Evolutionary conservation across 2,113 vertebrate genomes (phyloP).

Genomic region (Rhinopomastus cyanomelas): DNA sequence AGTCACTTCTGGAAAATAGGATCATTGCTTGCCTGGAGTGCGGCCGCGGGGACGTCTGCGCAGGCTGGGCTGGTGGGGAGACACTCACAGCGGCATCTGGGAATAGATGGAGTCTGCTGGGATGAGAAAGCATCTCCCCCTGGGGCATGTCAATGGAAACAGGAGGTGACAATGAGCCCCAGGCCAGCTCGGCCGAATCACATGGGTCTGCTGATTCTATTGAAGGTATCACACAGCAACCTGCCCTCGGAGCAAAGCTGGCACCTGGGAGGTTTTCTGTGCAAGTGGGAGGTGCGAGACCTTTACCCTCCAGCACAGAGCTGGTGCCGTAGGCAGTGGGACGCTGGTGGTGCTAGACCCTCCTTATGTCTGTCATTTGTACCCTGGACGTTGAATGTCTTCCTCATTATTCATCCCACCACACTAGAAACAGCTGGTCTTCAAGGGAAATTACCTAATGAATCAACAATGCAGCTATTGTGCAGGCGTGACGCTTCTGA

Average conservation of each 20-base stretch:
- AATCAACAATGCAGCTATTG: conserved; percentile 80
- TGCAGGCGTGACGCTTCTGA: conserved; percentile 83
- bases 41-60: conserved; percentile 58
- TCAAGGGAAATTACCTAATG: conserved; percentile 85
- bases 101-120: conserved; percentile 70
- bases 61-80: conserved; percentile 69
- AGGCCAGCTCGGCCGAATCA: conserved; percentile 72
- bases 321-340: conserved; percentile 71
- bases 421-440: conserved; percentile 88
- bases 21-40: conserved; percentile 43
- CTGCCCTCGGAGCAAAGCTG: conserved; percentile 57
- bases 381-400: conserved; percentile 74
- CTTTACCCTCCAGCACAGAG: conserved; percentile 66
- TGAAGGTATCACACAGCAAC: conserved; percentile 60
- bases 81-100: conserved; percentile 82
- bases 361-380: conserved; percentile 66
- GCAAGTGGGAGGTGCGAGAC: conserved; percentile 75
- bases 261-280: conserved; percentile 73
- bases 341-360: conserved; percentile 55
- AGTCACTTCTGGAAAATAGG: conserved; percentile 61
- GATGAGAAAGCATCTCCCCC: conserved; percentile 71
- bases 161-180: conserved; percentile 72
- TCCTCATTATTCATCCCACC: conserved; percentile 84
- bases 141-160: conserved; percentile 80
- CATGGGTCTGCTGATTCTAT: conserved; percentile 62